Evolutionary conservation across 2,888 invertebrate genomes (phyloP).

Genomic region (Metacarcinus magister): DNA sequence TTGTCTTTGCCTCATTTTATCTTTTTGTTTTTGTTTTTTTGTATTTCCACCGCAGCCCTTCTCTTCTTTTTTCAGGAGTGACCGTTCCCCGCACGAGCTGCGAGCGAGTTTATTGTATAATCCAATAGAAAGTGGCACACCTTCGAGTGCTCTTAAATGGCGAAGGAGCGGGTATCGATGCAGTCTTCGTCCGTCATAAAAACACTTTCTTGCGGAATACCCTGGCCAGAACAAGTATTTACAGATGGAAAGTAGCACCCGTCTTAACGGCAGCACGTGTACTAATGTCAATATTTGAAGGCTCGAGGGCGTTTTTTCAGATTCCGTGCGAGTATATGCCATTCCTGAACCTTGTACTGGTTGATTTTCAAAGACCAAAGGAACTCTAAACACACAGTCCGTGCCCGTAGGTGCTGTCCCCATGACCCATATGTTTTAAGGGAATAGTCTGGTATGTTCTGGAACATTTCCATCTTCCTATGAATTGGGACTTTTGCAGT

Average conservation of each 20-base stretch:
- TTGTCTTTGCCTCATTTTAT: background rate
- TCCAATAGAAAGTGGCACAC: conserved; percentile 47
- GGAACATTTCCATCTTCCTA: background rate
- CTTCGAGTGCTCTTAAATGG: background rate
- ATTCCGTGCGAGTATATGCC: background rate
- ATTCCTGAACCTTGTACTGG: background rate
- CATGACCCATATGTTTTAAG: background rate
- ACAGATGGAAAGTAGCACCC: conserved; percentile 31
- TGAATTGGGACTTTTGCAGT: background rate
- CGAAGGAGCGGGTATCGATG: background rate
- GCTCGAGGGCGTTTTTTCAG: background rate
- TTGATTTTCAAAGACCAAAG: background rate
- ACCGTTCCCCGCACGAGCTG: conserved; percentile 1
- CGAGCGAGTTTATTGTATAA: conserved; percentile 42
- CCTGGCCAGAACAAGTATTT: conserved; percentile 42
- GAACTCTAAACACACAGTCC: background rate
- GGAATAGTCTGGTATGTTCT: background rate
- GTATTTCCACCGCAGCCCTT: background rate
- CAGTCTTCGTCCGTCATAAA: conserved; percentile 15
- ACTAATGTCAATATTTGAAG: conserved; percentile 20
- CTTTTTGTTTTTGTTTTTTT: background rate
- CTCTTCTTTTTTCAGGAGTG: background rate
- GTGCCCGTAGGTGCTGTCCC: background rate
- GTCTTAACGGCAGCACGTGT: background rate
- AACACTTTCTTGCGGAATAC: conserved; percentile 41